Evolutionary conservation across 2,797 vertebrate genomes (phyloP), one percentile per base, ranked within the genome.

Genomic region (Pseudotriccus pelzelni): DNA sequence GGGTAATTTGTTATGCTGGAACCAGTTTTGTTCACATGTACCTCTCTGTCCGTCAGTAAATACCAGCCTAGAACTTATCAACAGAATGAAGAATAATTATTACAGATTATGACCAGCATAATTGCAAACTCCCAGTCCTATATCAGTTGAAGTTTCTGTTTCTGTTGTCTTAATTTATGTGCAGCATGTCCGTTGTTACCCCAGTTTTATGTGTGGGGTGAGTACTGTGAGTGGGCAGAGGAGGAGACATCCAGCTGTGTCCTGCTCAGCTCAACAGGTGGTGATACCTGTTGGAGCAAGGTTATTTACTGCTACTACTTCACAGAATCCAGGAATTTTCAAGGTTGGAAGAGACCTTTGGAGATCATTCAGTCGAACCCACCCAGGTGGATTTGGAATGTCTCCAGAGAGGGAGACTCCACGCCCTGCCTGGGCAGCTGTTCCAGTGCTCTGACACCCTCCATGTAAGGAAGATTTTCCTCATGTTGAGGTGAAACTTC

Each of bases 141-240:
- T 46, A 69, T 47, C 50, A 37, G n/a, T 4, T 24, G 43, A 66
- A 49, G 10, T 23, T 92, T 37, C 56, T 2, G 3, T 37, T 64
- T 32, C 2, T 52, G 49, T 63, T 69, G 49, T 27, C 32, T 46
- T 32, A 5, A 37, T 37, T 28, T 17, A 1, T 3, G 23, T 66
- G 22, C 7, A 44, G 19, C 16, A 3, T 3, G 4, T 53, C 6
- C 5, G 1, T 41, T 41, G n/a, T 11, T 80, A 36, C 5, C 27
- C 24, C 17, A 12, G 4, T 70, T 18, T n/a, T 68, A 6, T 3
- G 32, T 20, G 16, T 0, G 3, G 56, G 49, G n/a, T 14, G 5
- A 16, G 30, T 23, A 13, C 60, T 2, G 5, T 16, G 72, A 28
- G n/a, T 3, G 62, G 52, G 41, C 41, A 6, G 47, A 58, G 56